Evolutionary conservation across 1,140 invertebrate genomes (phyloP).

Genomic region (Platorchestia sp.): DNA sequence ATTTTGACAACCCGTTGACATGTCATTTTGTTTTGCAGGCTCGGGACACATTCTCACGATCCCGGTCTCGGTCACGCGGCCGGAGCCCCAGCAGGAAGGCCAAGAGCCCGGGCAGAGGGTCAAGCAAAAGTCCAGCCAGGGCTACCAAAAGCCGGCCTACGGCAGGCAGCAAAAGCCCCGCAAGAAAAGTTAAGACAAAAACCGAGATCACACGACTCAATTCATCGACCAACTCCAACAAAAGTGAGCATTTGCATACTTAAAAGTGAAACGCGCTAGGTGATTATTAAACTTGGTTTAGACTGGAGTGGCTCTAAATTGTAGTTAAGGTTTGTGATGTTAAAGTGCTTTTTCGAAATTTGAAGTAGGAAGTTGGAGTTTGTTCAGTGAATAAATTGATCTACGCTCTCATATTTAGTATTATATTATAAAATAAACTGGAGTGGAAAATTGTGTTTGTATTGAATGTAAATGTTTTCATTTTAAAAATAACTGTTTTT

Average conservation of each 20-base stretch:
- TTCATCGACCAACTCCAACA: not conserved
- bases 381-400: too few species aligned
- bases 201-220: slow-evolving; percentile 35
- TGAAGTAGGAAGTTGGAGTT: not conserved
- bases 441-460: too few species aligned
- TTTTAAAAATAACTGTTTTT: too few species aligned
- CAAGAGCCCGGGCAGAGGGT: slow-evolving; percentile 50
- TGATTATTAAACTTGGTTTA: not conserved
- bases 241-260: slow-evolving; percentile 34
- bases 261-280: not conserved
- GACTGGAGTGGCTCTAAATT: too few species aligned
- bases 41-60: slow-evolving; percentile 48
- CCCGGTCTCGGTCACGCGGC: slow-evolving; percentile 59
- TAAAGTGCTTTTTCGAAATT: not conserved
- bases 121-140: slow-evolving; percentile 31
- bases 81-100: slow-evolving; percentile 26
- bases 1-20: too few species aligned
- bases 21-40: not conserved
- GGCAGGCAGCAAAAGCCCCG: slow-evolving; percentile 3
- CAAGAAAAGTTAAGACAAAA: not conserved
- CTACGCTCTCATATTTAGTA: too few species aligned
- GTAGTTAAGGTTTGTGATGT: not conserved
- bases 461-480: too few species aligned
- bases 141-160: not conserved
- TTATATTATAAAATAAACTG: too few species aligned